Percentiles rank a stretch among this genome's conserved stretches.
phyloP scores from a whole-genome alignment of 2,888 invertebrate genomes.

The Beris morrisii region DNA sequence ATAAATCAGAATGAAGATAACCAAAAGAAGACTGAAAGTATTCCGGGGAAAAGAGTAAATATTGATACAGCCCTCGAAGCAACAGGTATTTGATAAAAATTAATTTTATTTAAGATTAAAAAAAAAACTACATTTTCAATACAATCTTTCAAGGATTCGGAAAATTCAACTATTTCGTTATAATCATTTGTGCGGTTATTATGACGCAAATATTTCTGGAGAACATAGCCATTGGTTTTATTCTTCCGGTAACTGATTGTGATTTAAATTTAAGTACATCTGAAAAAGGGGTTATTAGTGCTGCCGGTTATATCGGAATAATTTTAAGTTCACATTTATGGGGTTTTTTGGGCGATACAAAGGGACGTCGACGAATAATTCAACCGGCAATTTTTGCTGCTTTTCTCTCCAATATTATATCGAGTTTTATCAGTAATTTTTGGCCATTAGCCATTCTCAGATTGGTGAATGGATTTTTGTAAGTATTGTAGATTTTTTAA shows the following conservation, averaged over 20 bases:
- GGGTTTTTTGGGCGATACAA: slow-evolving; percentile 62
- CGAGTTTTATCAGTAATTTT: slow-evolving; percentile 57
- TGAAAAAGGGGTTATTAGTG: slow-evolving; percentile 54
- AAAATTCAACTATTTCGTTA: slow-evolving; percentile 58
- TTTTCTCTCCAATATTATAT: slow-evolving; percentile 56
- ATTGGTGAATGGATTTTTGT: slow-evolving; percentile 61
- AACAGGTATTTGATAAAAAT: no score
- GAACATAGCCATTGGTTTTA: slow-evolving; percentile 59
- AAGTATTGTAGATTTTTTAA: slow-evolving; percentile 43
- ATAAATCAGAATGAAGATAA: no score
- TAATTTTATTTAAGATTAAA: no score
- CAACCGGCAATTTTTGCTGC: slow-evolving; percentile 57
- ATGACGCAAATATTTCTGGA: slow-evolving; percentile 56
- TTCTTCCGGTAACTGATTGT: slow-evolving; percentile 59
- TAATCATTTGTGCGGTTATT: slow-evolving; percentile 58
- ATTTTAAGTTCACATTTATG: slow-evolving; percentile 60
- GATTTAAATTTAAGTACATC: slow-evolving; percentile 54
- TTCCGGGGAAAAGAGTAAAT: no score
- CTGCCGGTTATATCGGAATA: slow-evolving; percentile 55
- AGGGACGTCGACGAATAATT: slow-evolving; percentile 57
- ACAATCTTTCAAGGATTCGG: slow-evolving; percentile 54
- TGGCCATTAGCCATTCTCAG: slow-evolving; percentile 58
- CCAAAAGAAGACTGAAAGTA: no score
- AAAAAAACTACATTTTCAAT: no score
- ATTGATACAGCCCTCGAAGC: no score